Conservation (phyloP, 1,140 invertebrate species). For the Trichogramma pretiosum region DNA sequence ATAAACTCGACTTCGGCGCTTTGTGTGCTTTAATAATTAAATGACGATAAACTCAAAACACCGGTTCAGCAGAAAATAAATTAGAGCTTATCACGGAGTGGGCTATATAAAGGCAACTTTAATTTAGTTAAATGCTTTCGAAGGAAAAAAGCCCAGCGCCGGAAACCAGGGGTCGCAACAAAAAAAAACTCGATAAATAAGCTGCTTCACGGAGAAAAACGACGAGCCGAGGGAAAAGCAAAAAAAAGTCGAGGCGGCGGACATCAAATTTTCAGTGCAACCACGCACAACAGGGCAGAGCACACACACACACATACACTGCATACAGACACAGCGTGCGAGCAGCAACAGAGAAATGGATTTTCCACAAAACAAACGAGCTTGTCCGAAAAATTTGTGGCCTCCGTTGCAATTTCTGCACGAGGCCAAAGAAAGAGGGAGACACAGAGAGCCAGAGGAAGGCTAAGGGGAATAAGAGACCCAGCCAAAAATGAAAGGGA, state of each 20-base stretch:
- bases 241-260: neutral
- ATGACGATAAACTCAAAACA: neutral
- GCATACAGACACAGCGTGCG: too few species aligned
- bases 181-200: neutral
- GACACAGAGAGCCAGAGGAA: too few species aligned
- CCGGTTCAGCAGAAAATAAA: neutral
- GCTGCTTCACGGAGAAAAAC: neutral
- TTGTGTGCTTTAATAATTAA: too few species aligned
- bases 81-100: neutral
- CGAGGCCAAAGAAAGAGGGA: neutral
- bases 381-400: conserved; percentile 9
- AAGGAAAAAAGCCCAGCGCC: neutral
- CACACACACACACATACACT: too few species aligned
- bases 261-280: conserved; percentile 1
- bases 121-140: neutral
- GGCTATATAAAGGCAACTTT: neutral
- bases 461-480: conserved; percentile 8
- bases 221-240: neutral
- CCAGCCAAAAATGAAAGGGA: conserved; percentile 3
- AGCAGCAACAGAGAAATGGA: conserved; percentile 1
- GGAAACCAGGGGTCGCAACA: too few species aligned
- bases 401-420: conserved; percentile 4
- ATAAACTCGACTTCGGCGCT: too few species aligned
- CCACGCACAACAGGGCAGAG: too few species aligned
- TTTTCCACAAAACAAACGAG: conserved; percentile 8